These are phyloP conservation scores for Nestor notabilis DNA, from an alignment of 2,113 vertebrate genomes.

Conservation along the genomic window DNA sequence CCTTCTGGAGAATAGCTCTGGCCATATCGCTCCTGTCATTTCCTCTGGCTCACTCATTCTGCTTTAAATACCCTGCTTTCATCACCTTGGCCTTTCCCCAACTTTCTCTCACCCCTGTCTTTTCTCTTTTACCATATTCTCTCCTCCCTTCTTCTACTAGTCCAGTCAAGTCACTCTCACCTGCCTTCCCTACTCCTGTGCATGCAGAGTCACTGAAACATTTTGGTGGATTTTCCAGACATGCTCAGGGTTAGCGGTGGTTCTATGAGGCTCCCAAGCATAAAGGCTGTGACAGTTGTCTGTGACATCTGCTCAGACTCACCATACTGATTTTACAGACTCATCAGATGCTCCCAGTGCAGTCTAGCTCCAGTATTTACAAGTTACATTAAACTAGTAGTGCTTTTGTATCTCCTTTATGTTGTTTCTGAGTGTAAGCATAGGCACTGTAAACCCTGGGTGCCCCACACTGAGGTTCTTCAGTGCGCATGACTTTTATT, in stretches of 20 bases:
- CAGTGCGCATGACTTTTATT: not conserved
- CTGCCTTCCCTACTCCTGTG: not conserved
- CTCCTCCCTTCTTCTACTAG: not conserved
- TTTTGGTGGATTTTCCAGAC: not conserved
- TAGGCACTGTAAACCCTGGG: fast-evolving
- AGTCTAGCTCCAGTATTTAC: not conserved
- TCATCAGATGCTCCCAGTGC: not conserved
- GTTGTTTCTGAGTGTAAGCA: not conserved
- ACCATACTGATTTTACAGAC: not conserved
- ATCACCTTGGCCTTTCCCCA: not conserved
- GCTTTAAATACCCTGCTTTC: not conserved
- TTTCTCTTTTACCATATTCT: not conserved
- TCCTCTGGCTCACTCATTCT: not conserved
- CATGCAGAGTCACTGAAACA: not conserved
- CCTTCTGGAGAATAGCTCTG: not conserved
- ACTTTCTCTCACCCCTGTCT: not conserved
- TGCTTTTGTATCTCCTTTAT: not conserved
- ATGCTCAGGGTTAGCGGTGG: fast-evolving
- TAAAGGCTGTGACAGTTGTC: not conserved
- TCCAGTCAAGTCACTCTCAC: not conserved
- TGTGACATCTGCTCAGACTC: not conserved
- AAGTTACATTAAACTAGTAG: not conserved
- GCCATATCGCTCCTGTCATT: not conserved
- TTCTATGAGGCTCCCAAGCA: fast-evolving
- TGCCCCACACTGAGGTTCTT: not conserved